Percentiles rank a stretch among this genome's conserved stretches.
Evolutionary conservation across 2,113 vertebrate species (phyloP).

Genomic region (Entelurus aequoreus): DNA sequence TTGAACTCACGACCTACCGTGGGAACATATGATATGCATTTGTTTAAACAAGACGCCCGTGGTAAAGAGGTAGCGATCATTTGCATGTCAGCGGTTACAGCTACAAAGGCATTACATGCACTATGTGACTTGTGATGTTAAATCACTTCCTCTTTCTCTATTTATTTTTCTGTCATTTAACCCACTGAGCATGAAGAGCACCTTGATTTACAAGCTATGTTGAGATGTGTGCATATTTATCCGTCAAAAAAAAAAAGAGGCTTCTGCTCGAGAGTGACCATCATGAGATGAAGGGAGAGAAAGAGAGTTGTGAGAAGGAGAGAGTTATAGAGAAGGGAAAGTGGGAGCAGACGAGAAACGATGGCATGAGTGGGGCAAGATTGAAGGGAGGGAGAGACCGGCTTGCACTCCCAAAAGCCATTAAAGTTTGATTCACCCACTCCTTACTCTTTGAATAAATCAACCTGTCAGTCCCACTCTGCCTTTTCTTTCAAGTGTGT

Average conservation of each 20-base stretch:
- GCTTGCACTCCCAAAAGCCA: conserved; percentile 64
- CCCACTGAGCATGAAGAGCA: conserved; percentile 77
- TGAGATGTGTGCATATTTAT: conserved; percentile 43
- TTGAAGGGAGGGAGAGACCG: conserved; percentile 46
- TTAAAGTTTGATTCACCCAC: conserved; percentile 74
- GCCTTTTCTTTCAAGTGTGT: conserved; percentile 54
- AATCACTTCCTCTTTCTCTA: conserved; percentile 56
- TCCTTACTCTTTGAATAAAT: conserved; percentile 73
- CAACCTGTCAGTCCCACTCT: conserved; percentile 61
- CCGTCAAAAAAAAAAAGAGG: conserved; percentile 43
- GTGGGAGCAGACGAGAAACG: conserved; percentile 27
- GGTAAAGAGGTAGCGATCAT: conserved; percentile 43
- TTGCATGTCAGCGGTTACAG: conserved; percentile 60
- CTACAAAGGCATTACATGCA: conserved; percentile 41
- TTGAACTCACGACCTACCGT: no score
- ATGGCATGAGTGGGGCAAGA: conserved; percentile 30
- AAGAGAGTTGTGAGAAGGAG: conserved; percentile 13
- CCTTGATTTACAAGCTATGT: conserved; percentile 64
- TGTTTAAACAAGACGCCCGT: conserved; percentile 10
- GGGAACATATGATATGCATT: no score
- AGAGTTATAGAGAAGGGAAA: conserved; percentile 2
- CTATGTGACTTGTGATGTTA: conserved; percentile 55
- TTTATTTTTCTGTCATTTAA: conserved; percentile 65
- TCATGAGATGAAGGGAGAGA: conserved; percentile 18
- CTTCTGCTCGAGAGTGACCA: conserved; percentile 48